Base-by-base conservation (phyloP, 37 sponge, comb jelly and placozoan species). In the Eunapius fragilis region DNA sequence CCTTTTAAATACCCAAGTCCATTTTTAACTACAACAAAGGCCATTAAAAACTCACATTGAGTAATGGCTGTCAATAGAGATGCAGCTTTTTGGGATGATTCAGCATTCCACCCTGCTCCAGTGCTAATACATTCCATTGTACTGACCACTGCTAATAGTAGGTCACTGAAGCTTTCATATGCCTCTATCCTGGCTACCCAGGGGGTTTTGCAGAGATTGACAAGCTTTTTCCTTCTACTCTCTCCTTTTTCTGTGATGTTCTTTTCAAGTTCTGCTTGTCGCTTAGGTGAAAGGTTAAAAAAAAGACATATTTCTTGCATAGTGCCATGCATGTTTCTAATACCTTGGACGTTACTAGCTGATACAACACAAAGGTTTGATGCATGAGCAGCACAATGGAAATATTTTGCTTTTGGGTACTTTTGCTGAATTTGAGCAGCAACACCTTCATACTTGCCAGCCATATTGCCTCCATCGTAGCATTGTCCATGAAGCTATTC, bases 281-380 rank as follows among this genome's bases (percentile, higher is more conserved):
- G 28, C 80, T 89, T 89, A 69, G 89, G 89, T 25, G 84, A 89
- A 70, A 31, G 84, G 69, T 89, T 48, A 68, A 89, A 89, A 68
- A 84, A 83, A 31, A 33, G 28, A 58, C 80, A 71, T 38, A 83
- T 89, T 78, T 83, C 89, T 58, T 34, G 32, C 37, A 89, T 76
- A 68, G 32, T 47, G 5, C 84, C 78, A 24, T 68, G 68, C 25
- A 80, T 72, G 70, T 74, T 89, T 27, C 74, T 74, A 75, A 83
- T 71, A 30, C 3, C 33, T 32, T 30, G 76, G 33, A 75, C 31
- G 4, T 23, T 32, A 31, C 76, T 32, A 33, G 76, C 76, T 32
- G 30, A 32, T 5, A 75, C 76, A 75, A 75, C 83, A 32, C 72
- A 48, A 24, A 86, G 86, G 79, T 86, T 86, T 31, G 41, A 31